Evolutionary conservation across 2,797 vertebrate genomes (phyloP).

Genomic region (Pipistrellus pygmaeus): DNA sequence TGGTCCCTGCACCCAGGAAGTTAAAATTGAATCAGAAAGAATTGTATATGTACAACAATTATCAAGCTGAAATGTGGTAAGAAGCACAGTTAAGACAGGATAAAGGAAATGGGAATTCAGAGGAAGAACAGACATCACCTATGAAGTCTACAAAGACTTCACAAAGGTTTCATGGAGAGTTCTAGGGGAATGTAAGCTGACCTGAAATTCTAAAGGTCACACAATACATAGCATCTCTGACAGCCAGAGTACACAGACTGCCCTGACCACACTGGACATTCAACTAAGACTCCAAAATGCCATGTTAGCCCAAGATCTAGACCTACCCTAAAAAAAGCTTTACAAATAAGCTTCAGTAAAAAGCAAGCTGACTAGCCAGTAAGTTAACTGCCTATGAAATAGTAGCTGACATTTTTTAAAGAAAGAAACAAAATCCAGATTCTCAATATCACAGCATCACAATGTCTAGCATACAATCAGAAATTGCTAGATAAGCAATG

Average conservation of each 20-base stretch:
- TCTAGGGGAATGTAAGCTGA: neutral
- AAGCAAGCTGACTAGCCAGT: neutral
- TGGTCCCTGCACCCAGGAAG: neutral
- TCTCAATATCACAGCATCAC: neutral
- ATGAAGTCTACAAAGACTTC: neutral
- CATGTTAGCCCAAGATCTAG: neutral
- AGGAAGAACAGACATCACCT: neutral
- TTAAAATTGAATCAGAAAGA: neutral
- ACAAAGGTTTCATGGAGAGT: neutral
- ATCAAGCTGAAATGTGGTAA: neutral
- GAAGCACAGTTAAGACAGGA: constrained; percentile 32
- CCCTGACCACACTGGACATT: neutral
- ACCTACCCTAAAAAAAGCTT: neutral
- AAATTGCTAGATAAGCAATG: constrained; percentile 8
- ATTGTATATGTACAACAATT: neutral
- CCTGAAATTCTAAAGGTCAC: neutral
- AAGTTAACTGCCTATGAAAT: neutral
- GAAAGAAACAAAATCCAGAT: constrained; percentile 5
- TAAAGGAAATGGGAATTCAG: neutral
- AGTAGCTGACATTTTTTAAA: constrained; percentile 1
- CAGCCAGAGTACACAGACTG: neutral
- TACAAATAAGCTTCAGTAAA: neutral
- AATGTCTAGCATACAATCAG: neutral
- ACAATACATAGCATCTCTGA: neutral
- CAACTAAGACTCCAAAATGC: neutral